Base-by-base conservation (phyloP, 2,113 vertebrate species). In the Tetrao urogallus region DNA sequence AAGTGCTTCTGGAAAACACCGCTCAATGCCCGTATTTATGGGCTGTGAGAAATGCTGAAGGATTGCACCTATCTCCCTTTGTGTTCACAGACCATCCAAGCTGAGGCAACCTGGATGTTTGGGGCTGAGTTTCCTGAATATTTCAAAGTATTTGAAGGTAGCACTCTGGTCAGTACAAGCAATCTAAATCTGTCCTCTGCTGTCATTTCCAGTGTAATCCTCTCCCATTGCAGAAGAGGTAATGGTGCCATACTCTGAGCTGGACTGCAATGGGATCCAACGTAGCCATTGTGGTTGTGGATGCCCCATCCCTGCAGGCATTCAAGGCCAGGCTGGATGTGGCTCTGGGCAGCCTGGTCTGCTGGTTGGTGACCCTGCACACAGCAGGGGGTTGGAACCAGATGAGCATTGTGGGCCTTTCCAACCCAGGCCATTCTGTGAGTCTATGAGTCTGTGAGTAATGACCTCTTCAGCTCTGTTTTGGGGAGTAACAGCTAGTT, bases 171-270 rank as follows among this genome's bases (percentile, higher is more conserved):
- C n/a, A 57, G 30, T 19, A 57, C 28, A 57, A 57, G 30, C 30
- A 57, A 32, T 32, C 54, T 32, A 57, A 19, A 17, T 54, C 52
- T 28, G 52, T 54, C 56, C n/a, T 32, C 27, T 7, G 45, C 7
- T 42, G 42, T 30, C 34, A 32, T 14, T 34, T 48, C 56, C 40
- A 74, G n/a, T 69, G 16, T 0, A 14, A 11, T 36, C 61, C 8
- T 47, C 17, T 34, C 34, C 16, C 21, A 8, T 28, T 56, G 19
- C 40, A 48, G 63, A 32, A 57, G 11, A 13, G 0, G 0, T 25
- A 17, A 47, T 34, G 6, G 2, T 48, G 47, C 32, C 21, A 8
- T 48, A 32, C 19, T 57, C 40, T 42, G 30, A 69, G 21, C 19
- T 32, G 40, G 61, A 28, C 7, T 18, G 43, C 32, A 8, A 19